These are phyloP conservation scores for Symphodus melops DNA, from an alignment of 2,113 vertebrate species.

Conservation along the genomic window DNA sequence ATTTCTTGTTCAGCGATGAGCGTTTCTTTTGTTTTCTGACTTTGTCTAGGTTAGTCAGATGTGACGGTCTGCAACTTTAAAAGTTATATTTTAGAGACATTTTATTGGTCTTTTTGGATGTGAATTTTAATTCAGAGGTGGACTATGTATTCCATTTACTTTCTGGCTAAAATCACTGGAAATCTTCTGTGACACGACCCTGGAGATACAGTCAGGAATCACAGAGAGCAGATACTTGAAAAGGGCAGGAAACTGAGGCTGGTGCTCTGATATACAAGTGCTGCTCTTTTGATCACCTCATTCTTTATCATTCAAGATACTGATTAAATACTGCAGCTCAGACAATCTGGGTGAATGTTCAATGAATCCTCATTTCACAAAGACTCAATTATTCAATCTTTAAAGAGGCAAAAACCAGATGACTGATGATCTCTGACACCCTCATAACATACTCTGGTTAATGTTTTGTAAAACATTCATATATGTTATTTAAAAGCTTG, in stretches of 20 bases:
- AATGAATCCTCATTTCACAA: neutral
- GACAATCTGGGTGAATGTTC: constrained; percentile 13
- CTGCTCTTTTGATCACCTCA: constrained; percentile 23
- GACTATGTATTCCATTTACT: neutral
- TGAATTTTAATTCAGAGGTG: neutral
- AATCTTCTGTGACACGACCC: neutral
- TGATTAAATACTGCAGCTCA: constrained; percentile 25
- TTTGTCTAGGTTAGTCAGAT: too few relatives aligned
- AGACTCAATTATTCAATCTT: constrained; percentile 1
- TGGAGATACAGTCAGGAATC: constrained; percentile 13
- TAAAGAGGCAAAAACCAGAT: constrained; percentile 13
- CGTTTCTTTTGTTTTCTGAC: neutral
- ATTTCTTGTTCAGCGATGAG: neutral
- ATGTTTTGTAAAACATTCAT: too few relatives aligned
- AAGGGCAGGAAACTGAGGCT: constrained; percentile 3
- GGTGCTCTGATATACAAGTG: constrained; percentile 5
- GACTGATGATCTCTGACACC: constrained; percentile 1
- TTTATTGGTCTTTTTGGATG: too few relatives aligned
- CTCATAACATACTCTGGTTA: neutral
- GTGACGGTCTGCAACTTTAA: too few relatives aligned
- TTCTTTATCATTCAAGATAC: constrained; percentile 14
- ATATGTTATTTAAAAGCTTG: too few relatives aligned
- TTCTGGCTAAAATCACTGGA: neutral
- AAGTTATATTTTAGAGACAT: too few relatives aligned
- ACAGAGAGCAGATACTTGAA: neutral